phyloP scores from a whole-genome alignment of 1,140 invertebrate species.

The Kradibia gibbosae region DNA sequence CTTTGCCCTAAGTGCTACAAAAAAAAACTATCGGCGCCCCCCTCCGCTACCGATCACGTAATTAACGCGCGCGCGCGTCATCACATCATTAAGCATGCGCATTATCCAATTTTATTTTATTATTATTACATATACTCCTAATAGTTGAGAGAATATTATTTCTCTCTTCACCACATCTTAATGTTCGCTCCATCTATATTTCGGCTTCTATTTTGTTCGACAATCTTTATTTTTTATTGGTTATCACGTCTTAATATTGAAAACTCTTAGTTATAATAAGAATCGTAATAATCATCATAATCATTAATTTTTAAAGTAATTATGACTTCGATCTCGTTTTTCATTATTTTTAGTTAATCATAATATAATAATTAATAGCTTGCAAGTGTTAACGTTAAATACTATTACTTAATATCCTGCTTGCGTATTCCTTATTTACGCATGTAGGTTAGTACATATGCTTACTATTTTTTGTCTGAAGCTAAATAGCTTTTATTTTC shows the following conservation, averaged over 20 bases:
- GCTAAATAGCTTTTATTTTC: conserved; percentile 33
- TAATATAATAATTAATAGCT: conserved; percentile 72
- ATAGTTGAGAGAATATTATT: conserved; percentile 70
- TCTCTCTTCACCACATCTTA: conserved; percentile 53
- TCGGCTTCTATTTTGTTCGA: conserved; percentile 39
- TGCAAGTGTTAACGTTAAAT: conserved; percentile 73
- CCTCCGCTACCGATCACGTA: conserved; percentile 47
- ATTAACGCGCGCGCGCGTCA: conserved; percentile 33
- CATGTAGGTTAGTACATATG: conserved; percentile 70
- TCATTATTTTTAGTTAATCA: conserved; percentile 67
- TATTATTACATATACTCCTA: conserved; percentile 64
- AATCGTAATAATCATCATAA: conserved; percentile 70
- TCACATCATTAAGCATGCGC: neutral
- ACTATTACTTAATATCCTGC: conserved; percentile 72
- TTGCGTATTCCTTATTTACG: conserved; percentile 69
- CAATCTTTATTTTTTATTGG: conserved; percentile 26
- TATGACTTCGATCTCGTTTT: conserved; percentile 56
- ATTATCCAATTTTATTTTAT: conserved; percentile 49
- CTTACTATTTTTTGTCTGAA: conserved; percentile 59
- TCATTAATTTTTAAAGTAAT: conserved; percentile 69
- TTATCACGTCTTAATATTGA: conserved; percentile 71
- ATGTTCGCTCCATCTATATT: conserved; percentile 37
- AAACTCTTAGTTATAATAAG: conserved; percentile 68
- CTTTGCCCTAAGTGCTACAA: conserved; percentile 60
- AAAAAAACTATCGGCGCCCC: conserved; percentile 59